These are phyloP conservation scores for Betta splendens DNA, from an alignment of 2,797 vertebrate genomes.

Conservation along the genomic window DNA sequence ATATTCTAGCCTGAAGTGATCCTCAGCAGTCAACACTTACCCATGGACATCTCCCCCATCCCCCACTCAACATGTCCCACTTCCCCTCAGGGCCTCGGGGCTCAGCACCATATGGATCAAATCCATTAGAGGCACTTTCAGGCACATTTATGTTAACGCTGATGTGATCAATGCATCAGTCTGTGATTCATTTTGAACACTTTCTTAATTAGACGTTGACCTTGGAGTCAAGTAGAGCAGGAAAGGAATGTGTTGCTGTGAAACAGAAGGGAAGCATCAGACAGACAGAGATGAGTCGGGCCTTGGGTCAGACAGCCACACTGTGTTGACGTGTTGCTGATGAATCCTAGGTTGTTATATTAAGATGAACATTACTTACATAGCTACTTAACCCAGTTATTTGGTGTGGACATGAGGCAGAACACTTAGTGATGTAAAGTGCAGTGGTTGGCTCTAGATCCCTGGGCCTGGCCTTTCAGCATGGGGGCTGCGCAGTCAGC, in stretches of 20 bases:
- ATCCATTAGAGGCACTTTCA: slow-evolving; percentile 70
- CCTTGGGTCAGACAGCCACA: background rate
- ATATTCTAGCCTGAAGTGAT: background rate
- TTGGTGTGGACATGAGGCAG: too few relatives aligned
- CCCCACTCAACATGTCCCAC: slow-evolving; percentile 10
- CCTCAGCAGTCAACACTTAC: slow-evolving; percentile 7
- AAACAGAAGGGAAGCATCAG: slow-evolving; percentile 22
- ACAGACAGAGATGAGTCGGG: slow-evolving; percentile 2
- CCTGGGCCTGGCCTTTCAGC: too few relatives aligned
- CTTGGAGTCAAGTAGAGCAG: slow-evolving; percentile 52
- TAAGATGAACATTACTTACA: too few relatives aligned
- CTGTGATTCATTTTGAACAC: slow-evolving; percentile 64
- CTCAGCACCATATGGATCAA: slow-evolving; percentile 67
- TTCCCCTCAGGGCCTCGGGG: slow-evolving; percentile 27
- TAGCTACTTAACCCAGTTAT: too few relatives aligned
- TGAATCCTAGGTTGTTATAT: too few relatives aligned
- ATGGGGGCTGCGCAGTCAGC: too few relatives aligned
- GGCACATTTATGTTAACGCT: slow-evolving; percentile 62
- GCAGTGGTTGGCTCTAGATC: too few relatives aligned
- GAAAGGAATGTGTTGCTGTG: slow-evolving; percentile 31
- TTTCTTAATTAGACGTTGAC: slow-evolving; percentile 75
- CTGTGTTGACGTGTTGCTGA: too few relatives aligned
- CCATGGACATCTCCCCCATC: background rate
- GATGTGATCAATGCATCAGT: slow-evolving; percentile 71
- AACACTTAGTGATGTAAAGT: too few relatives aligned